Evolutionary conservation across 2,888 invertebrate species (phyloP).

Genomic region (Drosophila acutilabella): DNA sequence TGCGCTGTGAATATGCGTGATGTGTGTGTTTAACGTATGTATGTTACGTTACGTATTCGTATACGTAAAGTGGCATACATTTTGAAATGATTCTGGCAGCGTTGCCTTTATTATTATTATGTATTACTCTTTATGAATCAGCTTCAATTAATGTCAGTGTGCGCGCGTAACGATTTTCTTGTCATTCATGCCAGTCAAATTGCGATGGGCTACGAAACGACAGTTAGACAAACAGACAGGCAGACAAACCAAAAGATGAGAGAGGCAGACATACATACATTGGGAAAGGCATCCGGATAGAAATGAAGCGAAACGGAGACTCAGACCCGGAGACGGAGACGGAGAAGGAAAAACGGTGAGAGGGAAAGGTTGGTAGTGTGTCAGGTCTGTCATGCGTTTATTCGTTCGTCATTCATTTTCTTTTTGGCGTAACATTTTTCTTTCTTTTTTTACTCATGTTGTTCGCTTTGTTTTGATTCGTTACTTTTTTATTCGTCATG

Average conservation of each 20-base stretch:
- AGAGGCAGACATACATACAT: conserved; percentile 12
- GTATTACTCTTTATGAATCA: conserved; percentile 74
- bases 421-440: conserved; percentile 58
- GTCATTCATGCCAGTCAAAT: conserved; percentile 77
- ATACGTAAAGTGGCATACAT: conserved; percentile 37
- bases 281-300: conserved; percentile 37
- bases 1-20: conserved; percentile 13
- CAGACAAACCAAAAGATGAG: conserved; percentile 7
- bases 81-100: conserved; percentile 31
- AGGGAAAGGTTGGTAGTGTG: conserved; percentile 40
- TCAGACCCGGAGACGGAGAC: conserved; percentile 23
- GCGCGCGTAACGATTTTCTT: conserved; percentile 72
- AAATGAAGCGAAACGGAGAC: conserved; percentile 28
- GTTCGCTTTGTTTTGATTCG: conserved; percentile 23
- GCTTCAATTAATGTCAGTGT: conserved; percentile 77
- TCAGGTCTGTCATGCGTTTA: conserved; percentile 71
- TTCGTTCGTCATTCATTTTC: conserved; percentile 75
- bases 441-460: conserved; percentile 13
- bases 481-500: conserved; percentile 46
- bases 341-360: conserved; percentile 14
- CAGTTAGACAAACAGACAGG: conserved; percentile 46
- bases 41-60: background rate
- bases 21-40: background rate
- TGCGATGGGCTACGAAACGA: conserved; percentile 47
- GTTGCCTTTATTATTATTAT: conserved; percentile 71